Conservation (phyloP, 2,797 vertebrate genomes). For the Pteropus rufus region DNA sequence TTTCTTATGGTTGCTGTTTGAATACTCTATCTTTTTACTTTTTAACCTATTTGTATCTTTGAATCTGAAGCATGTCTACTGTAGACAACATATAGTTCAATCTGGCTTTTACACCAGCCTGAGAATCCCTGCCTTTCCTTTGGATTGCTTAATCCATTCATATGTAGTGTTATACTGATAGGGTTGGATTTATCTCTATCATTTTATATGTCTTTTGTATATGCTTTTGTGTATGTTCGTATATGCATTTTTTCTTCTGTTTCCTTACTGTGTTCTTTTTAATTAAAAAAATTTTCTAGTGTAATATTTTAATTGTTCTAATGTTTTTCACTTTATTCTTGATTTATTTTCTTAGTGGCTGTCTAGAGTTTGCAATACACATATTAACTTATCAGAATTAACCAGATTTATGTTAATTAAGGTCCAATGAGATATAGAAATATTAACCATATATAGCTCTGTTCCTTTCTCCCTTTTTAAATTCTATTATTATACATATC, state of each 20-base stretch:
- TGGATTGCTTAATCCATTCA: background rate
- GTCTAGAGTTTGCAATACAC: background rate
- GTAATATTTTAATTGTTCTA: background rate
- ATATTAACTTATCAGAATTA: background rate
- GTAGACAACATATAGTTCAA: background rate
- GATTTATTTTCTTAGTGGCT: background rate
- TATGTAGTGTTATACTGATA: background rate
- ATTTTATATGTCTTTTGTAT: background rate
- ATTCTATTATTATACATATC: background rate
- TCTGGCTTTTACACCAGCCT: background rate
- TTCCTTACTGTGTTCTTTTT: background rate
- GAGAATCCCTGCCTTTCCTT: background rate
- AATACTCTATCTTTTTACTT: background rate
- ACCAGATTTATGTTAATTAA: background rate
- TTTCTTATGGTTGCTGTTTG: background rate
- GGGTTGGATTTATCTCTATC: background rate
- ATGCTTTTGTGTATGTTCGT: background rate
- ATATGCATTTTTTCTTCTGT: background rate
- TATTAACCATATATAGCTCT: background rate
- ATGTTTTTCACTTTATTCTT: background rate
- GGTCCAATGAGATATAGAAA: background rate
- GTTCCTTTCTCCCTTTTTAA: background rate
- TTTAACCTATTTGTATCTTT: background rate
- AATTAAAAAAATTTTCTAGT: background rate
- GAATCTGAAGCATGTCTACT: background rate